Evolutionary conservation across 2,888 invertebrate species (phyloP), one percentile per base, ranked within the genome.

Genomic region (Dicyrtoma fusca): DNA sequence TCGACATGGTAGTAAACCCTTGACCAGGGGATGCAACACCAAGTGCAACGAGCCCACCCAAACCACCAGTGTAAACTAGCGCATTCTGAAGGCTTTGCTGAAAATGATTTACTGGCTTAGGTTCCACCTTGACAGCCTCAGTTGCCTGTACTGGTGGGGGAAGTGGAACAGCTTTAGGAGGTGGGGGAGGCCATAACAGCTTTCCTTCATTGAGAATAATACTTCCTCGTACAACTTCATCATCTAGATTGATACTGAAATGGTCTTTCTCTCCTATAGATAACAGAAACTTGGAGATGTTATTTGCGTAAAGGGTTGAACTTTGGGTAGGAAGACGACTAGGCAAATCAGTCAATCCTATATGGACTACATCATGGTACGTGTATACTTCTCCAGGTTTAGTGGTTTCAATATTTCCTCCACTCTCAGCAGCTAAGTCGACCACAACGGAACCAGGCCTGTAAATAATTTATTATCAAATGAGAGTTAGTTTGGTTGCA

Each of bases 291-390:
- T 95, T 95, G 19, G 92, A 91, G 79, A 95, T 92, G 82, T 95
- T 95, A 83, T 95, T 95, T n/a, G 91, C 92, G 82, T 94, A 95
- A 23, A 95, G 86, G 0, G 92, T 92, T 34, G 92, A 92, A 69
- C 92, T 90, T 83, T 94, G 93, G 0, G 93, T 91, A 0, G 94
- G 92, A 82, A 95, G 87, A 68, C 93, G 87, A 81, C 91, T 91
- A 14, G 94, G 91, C 68, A 95, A 84, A 84, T 95, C 94, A 0
- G 94, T 93, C 75, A 92, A 87, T 17, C 94, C 95, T 81, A 95
- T 87, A 84, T 95, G 94, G 0, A 90, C 89, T 26, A 95, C 91
- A 78, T 91, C 93, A 76, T 93, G 90, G 81, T 92, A 88, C 17
- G 86, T 86, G 77, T 89, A 88, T 59, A 92, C 85, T 84, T 91